phyloP scores from a whole-genome alignment of 1,140 invertebrate species.

The Heliconius congener region DNA sequence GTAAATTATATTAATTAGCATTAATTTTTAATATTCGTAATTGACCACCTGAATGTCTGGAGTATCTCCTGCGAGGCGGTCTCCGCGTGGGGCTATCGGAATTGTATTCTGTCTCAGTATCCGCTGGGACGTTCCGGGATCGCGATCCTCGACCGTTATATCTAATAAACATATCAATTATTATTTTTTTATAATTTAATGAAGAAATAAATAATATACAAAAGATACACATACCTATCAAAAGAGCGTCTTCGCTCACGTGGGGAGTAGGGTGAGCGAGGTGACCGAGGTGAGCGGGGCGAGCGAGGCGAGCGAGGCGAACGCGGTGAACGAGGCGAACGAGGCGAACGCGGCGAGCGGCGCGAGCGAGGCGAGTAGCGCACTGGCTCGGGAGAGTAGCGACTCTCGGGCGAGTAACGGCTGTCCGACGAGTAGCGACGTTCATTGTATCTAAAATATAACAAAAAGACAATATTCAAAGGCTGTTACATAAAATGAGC shows the following conservation, averaged over 20 bases:
- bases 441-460: conserved; percentile 53
- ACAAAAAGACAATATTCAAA: neutral
- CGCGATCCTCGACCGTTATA: conserved; percentile 60
- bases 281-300: conserved; percentile 58
- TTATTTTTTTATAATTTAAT: no score
- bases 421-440: conserved; percentile 64
- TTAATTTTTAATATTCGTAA: no score
- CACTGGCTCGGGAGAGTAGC: conserved; percentile 61
- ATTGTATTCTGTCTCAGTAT: conserved; percentile 73
- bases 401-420: conserved; percentile 58
- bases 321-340: conserved; percentile 54
- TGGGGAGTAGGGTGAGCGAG: conserved; percentile 52
- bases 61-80: conserved; percentile 57
- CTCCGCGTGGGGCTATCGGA: conserved; percentile 63
- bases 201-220: neutral
- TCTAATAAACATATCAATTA: conserved; percentile 23
- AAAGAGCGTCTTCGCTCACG: conserved; percentile 51
- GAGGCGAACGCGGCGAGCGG: conserved; percentile 55
- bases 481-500: no score
- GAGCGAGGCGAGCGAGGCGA: conserved; percentile 63
- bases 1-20: no score
- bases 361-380: conserved; percentile 65
- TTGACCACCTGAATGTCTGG: conserved; percentile 58
- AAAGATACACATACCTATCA: conserved; percentile 51
- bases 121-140: conserved; percentile 52